Conservation (phyloP, 2,888 invertebrate genomes). For the Spodoptera picta region DNA sequence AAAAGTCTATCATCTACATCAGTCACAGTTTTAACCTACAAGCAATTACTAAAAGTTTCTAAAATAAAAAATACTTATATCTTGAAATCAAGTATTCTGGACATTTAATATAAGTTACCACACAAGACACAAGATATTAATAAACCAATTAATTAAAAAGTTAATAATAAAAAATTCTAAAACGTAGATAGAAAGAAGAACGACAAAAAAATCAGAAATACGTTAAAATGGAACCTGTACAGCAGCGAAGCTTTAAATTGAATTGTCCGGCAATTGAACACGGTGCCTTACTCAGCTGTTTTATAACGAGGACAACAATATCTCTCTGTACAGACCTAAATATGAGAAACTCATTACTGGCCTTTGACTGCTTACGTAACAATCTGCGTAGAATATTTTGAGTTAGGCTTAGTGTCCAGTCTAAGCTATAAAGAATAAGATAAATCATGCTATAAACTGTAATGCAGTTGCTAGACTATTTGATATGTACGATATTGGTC, state of each 20-base stretch:
- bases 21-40: too few species aligned
- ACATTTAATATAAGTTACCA: too few species aligned
- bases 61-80: too few species aligned
- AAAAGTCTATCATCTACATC: too few species aligned
- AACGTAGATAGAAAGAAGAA: neutral
- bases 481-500: too few species aligned
- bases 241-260: conserved; percentile 53
- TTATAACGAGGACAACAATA: conserved; percentile 17
- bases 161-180: too few species aligned
- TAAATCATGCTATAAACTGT: too few species aligned
- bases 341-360: conserved; percentile 31
- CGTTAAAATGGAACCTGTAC: conserved; percentile 17
- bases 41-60: too few species aligned
- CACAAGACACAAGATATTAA: too few species aligned
- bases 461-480: too few species aligned
- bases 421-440: neutral
- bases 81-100: too few species aligned
- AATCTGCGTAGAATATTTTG: conserved; percentile 20
- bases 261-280: conserved; percentile 39
- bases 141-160: too few species aligned
- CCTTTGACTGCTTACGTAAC: conserved; percentile 8
- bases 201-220: conserved; percentile 20
- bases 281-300: conserved; percentile 28
- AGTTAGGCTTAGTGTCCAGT: conserved; percentile 5
- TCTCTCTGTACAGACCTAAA: conserved; percentile 15